Evolutionary conservation across 2,797 vertebrate genomes (phyloP).

Genomic region (Anableps anableps): DNA sequence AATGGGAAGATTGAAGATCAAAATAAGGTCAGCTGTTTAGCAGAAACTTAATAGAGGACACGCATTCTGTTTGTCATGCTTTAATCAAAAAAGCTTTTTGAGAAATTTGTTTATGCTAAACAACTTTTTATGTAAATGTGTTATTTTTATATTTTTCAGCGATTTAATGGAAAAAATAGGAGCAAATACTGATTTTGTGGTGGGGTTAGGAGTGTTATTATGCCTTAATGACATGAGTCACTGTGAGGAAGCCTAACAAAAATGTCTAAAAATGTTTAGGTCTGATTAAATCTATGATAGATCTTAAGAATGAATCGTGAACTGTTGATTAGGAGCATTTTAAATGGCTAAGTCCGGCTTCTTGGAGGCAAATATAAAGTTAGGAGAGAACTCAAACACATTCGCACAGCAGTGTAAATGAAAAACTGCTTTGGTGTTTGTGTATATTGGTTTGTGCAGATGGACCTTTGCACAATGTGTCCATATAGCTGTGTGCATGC

Average conservation of each 20-base stretch:
- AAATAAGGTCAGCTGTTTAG: not conserved
- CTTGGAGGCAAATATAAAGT: slow-evolving; percentile 2
- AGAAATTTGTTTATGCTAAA: not conserved
- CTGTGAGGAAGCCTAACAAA: not conserved
- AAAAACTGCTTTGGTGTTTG: not conserved
- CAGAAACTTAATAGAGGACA: not conserved
- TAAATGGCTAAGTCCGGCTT: not conserved
- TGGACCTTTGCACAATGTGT: not conserved
- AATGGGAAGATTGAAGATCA: not conserved
- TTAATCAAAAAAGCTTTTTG: not conserved
- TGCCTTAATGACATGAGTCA: not conserved
- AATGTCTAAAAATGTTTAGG: not conserved
- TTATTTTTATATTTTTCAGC: not conserved
- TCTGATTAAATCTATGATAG: not conserved
- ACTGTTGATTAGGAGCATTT: not conserved
- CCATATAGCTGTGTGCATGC: not conserved
- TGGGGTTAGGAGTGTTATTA: not conserved
- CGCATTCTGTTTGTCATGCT: not conserved
- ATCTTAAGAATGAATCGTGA: not conserved
- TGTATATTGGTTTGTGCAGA: not conserved
- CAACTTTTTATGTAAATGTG: not conserved
- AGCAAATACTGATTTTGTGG: not conserved
- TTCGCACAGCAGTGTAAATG: not conserved
- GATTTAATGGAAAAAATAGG: not conserved
- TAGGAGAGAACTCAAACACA: not conserved